Evolutionary conservation across 2,797 vertebrate species (phyloP), one percentile per base, ranked within the genome.

Genomic region (Limnodromus scolopaceus): DNA sequence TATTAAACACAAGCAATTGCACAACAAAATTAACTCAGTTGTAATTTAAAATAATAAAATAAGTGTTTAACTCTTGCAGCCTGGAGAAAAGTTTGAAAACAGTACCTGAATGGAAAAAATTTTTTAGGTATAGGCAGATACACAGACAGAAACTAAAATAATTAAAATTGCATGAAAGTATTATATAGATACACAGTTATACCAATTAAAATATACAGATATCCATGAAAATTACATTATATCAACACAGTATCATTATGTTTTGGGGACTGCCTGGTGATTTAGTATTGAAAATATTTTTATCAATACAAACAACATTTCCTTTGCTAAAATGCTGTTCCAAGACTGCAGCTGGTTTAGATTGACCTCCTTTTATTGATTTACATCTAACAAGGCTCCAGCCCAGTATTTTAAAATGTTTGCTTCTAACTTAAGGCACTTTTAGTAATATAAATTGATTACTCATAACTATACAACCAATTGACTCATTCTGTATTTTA

Each of bases 301-400:
- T 79, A 60, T 95, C 86, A 92, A 95, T 96, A 95, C 49, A 92
- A 96, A 95, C 51, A 97, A 74, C 92, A 89, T 95, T 95, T 96
- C 84, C 95, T 94, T 84, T 71, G 16, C 68, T 96, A 89, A 96
- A 93, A 91, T 53, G 60, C 16, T 96, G 36, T 64, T 95, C 39
- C 68, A 82, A 87, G 92, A 88, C 10, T 79, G 41, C 66, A 84
- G 45, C 48, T 95, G 41, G 34, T 92, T 94, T 92, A 83, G 46
- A 92, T 23, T 95, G 88, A 94, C 88, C 92, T 94, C 80, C 30
- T 17, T 80, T 84, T 92, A 96, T 95, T 91, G 95, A 96, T 93
- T 94, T 92, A 71, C 84, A 80, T 74, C 63, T 95, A 94, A 82
- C 78, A 87, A 92, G 60, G 55, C 95, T 76, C 77, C 87, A 94